Percentiles rank a stretch among this genome's conserved stretches.
These are phyloP conservation scores for Aleadryas rufinucha DNA, from an alignment of 2,113 vertebrate genomes.

Conservation along the genomic window DNA sequence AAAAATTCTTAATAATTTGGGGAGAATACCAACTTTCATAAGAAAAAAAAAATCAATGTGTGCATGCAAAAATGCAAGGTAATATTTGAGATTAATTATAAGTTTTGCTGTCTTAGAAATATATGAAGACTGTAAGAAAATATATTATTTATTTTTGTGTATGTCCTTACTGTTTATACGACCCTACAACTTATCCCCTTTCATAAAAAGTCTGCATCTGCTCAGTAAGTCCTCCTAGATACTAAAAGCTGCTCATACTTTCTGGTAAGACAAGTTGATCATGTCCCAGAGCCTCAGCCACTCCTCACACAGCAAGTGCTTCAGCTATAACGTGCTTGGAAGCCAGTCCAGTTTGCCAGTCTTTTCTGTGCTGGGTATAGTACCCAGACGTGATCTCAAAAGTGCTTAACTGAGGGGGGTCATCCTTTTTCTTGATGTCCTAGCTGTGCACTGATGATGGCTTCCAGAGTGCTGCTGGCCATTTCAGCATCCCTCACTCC, in stretches of 20 bases:
- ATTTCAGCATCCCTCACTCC: not conserved
- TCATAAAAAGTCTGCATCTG: not conserved
- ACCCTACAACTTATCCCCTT: not conserved
- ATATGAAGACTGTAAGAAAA: not conserved
- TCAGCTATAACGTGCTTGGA: not conserved
- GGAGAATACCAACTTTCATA: not conserved
- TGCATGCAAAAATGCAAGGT: not conserved
- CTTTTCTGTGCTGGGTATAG: not conserved
- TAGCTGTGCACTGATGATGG: not conserved
- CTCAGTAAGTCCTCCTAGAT: not conserved
- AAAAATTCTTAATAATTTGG: not conserved
- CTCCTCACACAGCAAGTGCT: not conserved
- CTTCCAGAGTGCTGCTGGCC: not conserved
- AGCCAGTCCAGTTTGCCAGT: not conserved
- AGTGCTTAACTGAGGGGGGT: not conserved
- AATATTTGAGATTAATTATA: not conserved
- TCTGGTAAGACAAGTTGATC: not conserved
- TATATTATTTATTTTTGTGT: not conserved
- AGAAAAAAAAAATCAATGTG: not conserved
- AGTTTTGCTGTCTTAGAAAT: not conserved
- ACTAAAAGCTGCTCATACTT: not conserved
- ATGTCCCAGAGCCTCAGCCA: not conserved
- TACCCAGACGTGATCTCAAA: not conserved
- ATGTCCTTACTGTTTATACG: not conserved
- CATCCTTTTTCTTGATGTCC: not conserved